These are phyloP conservation scores for Altica lythri DNA, from an alignment of 2,888 invertebrate genomes.

Conservation along the genomic window DNA sequence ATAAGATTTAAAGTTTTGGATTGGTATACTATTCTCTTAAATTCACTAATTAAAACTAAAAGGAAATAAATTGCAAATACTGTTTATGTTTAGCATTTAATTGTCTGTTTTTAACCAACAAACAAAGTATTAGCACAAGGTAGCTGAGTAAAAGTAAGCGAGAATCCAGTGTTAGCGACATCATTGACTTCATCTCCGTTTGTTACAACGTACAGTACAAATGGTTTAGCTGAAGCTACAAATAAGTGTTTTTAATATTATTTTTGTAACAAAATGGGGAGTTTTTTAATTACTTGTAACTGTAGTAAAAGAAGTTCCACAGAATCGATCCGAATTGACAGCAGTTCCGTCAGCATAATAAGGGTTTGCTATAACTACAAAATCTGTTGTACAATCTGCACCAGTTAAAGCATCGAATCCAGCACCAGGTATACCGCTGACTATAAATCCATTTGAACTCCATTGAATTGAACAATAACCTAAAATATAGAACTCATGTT, in stretches of 20 bases:
- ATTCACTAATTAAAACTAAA: too few species aligned
- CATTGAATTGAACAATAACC: conserved; percentile 78
- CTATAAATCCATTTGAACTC: conserved; percentile 61
- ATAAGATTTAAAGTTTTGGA: too few species aligned
- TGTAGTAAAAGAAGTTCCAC: conserved; percentile 71
- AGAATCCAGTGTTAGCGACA: conserved; percentile 76
- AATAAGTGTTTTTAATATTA: conserved; percentile 34
- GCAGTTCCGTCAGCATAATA: conserved; percentile 52
- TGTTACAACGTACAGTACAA: conserved; percentile 74
- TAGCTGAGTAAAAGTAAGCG: conserved; percentile 69
- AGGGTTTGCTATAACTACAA: conserved; percentile 75
- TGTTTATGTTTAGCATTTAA: too few species aligned
- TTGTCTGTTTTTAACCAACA: too few species aligned
- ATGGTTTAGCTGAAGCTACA: conserved; percentile 70
- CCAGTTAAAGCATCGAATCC: conserved; percentile 61
- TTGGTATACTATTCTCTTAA: too few species aligned
- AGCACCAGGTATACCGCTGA: conserved; percentile 63
- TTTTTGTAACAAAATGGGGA: too few species aligned
- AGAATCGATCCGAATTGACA: conserved; percentile 70
- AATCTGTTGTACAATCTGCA: conserved; percentile 70
- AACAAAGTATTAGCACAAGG: conserved; percentile 59
- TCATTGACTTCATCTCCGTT: conserved; percentile 67
- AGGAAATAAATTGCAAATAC: too few species aligned
- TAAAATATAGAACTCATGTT: conserved; percentile 10
- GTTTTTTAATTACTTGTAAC: conserved; percentile 63